Conservation (phyloP, 1,140 invertebrate species). For the Sinonovacula constricta region DNA sequence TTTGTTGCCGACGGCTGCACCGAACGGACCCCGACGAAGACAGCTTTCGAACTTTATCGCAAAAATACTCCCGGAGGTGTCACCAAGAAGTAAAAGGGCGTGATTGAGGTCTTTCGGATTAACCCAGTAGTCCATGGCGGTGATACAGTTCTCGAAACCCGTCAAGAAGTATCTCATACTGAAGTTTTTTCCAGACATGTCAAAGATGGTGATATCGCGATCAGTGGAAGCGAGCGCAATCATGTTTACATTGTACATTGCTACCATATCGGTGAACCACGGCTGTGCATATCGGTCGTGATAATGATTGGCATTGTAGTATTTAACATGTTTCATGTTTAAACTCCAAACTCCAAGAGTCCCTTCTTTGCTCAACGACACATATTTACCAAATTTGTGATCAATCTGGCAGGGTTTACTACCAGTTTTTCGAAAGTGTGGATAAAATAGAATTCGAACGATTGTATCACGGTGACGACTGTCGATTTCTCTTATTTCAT, state of each 20-base stretch:
- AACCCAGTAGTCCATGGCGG: slow-evolving; percentile 71
- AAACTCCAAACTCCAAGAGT: slow-evolving; percentile 63
- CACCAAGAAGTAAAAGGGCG: slow-evolving; percentile 67
- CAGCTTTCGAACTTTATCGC: slow-evolving; percentile 60
- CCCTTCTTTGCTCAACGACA: slow-evolving; percentile 66
- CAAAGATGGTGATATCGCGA: slow-evolving; percentile 69
- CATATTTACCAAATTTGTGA: slow-evolving; percentile 60
- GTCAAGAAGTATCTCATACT: slow-evolving; percentile 59
- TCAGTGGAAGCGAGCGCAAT: slow-evolving; percentile 67
- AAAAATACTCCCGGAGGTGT: slow-evolving; percentile 66
- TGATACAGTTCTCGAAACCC: slow-evolving; percentile 60
- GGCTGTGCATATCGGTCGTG: slow-evolving; percentile 52
- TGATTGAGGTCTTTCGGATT: slow-evolving; percentile 56
- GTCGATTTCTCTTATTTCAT: slow-evolving; percentile 57
- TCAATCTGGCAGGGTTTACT: slow-evolving; percentile 35
- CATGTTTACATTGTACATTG: slow-evolving; percentile 71
- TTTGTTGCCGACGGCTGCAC: slow-evolving; percentile 52
- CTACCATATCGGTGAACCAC: slow-evolving; percentile 70
- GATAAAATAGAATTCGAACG: slow-evolving; percentile 59
- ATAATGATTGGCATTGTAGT: slow-evolving; percentile 43
- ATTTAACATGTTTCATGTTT: slow-evolving; percentile 62
- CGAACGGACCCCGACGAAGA: slow-evolving; percentile 62
- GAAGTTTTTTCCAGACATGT: slow-evolving; percentile 62
- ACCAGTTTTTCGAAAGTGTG: slow-evolving; percentile 53
- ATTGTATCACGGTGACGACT: slow-evolving; percentile 63